Evolutionary conservation across 2,888 invertebrate genomes (phyloP), one percentile per base, ranked within the genome.

Genomic region (Bhutanitis thaidina): DNA sequence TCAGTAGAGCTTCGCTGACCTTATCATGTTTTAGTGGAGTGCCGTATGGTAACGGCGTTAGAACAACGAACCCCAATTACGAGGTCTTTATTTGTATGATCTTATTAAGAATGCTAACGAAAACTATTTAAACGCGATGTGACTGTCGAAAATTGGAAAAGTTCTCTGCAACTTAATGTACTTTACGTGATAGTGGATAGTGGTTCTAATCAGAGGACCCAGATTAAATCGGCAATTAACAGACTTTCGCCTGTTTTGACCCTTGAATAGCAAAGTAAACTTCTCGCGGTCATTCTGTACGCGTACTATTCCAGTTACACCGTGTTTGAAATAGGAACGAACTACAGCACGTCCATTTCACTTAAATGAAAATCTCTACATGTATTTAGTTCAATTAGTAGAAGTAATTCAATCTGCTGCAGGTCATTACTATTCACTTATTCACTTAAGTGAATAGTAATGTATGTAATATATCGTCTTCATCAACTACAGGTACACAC

Each of bases 131-230:
- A 76, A 71, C 66, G 68, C 69, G 62, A 60, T 63, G 66, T 67
- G 66, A 78, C 74, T 20, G 20, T 74, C 65, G 77, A 74, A 80
- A 83, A 87, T 85, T 79, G 80, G 80, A 79, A 86, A 86, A 86
- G 78, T 87, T 86, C 76, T 65, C 62, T 69, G 67, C 67, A 70
- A 69, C 71, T 62, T 65, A 69, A 69, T 67, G 64, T 61, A 20
- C 56, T 56, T 55, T 63, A 71, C 72, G 71, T 69, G 74, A 69
- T 67, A 62, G 68, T 61, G 64, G 62, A 62, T 59, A 59, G 59
- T 58, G 59, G 66, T 66, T 76, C 72, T 84, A 84, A 84, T 84
- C 77, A 80, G 77, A 67, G 73, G 71, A 62, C 77, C 77, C 71
- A 72, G 70, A 77, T 74, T 71, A 68, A 71, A 77, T 75, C 69